phyloP scores from a whole-genome alignment of 2,113 vertebrate species.

The Pterophyllum scalare region DNA sequence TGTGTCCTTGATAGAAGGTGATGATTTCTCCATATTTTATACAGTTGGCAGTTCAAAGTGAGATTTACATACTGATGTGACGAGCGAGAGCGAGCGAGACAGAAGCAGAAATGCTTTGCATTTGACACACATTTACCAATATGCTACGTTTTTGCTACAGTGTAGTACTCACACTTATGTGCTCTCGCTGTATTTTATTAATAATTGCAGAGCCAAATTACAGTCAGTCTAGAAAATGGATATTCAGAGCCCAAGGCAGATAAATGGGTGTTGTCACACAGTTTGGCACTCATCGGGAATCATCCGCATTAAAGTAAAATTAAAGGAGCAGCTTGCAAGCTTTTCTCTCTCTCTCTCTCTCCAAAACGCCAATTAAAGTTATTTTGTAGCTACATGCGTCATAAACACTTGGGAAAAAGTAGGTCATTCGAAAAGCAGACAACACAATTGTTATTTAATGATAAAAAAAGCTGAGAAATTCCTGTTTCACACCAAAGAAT shows the following conservation, averaged over 20 bases:
- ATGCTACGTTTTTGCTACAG: neutral
- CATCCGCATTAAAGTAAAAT: neutral
- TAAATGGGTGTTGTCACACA: neutral
- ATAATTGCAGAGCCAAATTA: neutral
- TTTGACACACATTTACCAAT: neutral
- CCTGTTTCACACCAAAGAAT: neutral
- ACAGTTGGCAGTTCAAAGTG: neutral
- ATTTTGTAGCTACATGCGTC: neutral
- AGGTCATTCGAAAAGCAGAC: neutral
- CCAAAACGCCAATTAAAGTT: neutral
- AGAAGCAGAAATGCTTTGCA: neutral
- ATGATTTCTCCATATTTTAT: conserved; percentile 28
- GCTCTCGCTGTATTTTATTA: neutral
- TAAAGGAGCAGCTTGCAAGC: neutral
- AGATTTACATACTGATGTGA: neutral
- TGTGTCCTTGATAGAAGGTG: conserved; percentile 22
- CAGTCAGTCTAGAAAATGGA: neutral
- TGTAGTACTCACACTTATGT: neutral
- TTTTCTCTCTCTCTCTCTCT: neutral
- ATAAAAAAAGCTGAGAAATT: neutral
- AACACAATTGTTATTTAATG: neutral
- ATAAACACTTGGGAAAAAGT: neutral
- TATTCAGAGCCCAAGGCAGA: neutral
- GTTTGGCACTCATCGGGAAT: neutral
- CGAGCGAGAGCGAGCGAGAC: neutral